Evolutionary conservation across 2,797 vertebrate species (phyloP).

Genomic region (Cynodonichthys magdalenae): DNA sequence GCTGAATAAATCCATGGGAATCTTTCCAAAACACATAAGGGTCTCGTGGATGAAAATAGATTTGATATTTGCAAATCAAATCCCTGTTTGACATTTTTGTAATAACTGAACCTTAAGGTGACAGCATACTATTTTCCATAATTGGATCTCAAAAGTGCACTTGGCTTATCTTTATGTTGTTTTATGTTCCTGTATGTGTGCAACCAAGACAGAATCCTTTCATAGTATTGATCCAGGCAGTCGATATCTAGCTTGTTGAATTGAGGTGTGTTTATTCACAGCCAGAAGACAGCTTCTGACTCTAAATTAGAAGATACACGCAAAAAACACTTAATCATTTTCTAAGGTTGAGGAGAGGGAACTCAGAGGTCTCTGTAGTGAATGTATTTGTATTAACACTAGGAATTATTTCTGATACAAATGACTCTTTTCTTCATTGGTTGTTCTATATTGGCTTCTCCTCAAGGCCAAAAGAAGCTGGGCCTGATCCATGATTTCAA

Average conservation of each 20-base stretch:
- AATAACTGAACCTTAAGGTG: conserved; percentile 26
- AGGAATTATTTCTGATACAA: background rate
- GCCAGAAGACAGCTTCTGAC: conserved; percentile 10
- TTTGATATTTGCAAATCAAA: no score
- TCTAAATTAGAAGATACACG: conserved; percentile 11
- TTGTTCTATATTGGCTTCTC: background rate
- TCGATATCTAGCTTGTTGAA: conserved; percentile 45
- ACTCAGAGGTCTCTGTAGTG: background rate
- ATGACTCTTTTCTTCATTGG: no score
- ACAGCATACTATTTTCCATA: conserved; percentile 35
- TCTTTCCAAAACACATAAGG: no score
- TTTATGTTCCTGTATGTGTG: conserved; percentile 46
- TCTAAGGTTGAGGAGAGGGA: background rate
- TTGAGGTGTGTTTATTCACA: conserved; percentile 41
- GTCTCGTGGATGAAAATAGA: no score
- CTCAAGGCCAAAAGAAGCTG: background rate
- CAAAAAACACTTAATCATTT: conserved; percentile 1
- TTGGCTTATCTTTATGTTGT: conserved; percentile 43
- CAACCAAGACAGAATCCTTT: conserved; percentile 42
- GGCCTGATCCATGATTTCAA: background rate
- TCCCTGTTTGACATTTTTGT: conserved; percentile 40
- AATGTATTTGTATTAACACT: background rate
- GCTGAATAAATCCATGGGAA: no score
- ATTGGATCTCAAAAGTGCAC: conserved; percentile 43
- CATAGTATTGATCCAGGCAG: conserved; percentile 57